Evolutionary conservation across 2,797 vertebrate genomes (phyloP).

Genomic region (Sebastes goodei): DNA sequence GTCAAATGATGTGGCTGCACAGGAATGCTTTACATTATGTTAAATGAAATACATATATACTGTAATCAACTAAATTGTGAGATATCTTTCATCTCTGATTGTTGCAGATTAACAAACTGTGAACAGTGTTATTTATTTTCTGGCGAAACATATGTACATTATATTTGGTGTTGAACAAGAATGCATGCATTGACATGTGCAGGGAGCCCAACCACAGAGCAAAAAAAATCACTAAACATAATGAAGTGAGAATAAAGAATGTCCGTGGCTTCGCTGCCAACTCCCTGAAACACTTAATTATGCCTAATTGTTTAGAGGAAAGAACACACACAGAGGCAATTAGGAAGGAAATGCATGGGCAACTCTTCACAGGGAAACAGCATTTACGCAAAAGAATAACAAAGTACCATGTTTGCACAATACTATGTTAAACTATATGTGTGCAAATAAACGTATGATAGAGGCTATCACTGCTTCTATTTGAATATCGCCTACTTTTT

Average conservation of each 20-base stretch:
- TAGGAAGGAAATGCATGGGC: slow-evolving; percentile 61
- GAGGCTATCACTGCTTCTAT: slow-evolving; percentile 9
- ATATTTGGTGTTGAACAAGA: slow-evolving; percentile 66
- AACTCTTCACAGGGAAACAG: slow-evolving; percentile 44
- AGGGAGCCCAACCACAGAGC: neutral
- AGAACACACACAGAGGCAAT: slow-evolving; percentile 71
- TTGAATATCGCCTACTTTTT: slow-evolving; percentile 10
- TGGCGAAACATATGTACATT: slow-evolving; percentile 65
- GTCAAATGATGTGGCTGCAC: neutral
- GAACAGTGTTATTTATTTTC: slow-evolving; percentile 13
- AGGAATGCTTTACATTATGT: slow-evolving; percentile 5
- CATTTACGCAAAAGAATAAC: slow-evolving; percentile 50
- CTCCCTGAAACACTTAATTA: slow-evolving; percentile 66
- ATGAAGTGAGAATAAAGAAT: slow-evolving; percentile 54
- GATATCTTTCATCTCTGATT: neutral
- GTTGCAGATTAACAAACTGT: neutral
- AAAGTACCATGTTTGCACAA: slow-evolving; percentile 52
- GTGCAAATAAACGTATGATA: slow-evolving; percentile 36
- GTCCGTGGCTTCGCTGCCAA: slow-evolving; percentile 51
- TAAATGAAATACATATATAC: neutral
- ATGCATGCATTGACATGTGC: slow-evolving; percentile 51
- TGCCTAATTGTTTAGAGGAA: slow-evolving; percentile 65
- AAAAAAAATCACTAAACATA: slow-evolving; percentile 31
- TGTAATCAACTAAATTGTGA: neutral
- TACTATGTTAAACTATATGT: slow-evolving; percentile 32